Conservation (phyloP, 2,888 invertebrate genomes). For the Monopis laevigella region DNA sequence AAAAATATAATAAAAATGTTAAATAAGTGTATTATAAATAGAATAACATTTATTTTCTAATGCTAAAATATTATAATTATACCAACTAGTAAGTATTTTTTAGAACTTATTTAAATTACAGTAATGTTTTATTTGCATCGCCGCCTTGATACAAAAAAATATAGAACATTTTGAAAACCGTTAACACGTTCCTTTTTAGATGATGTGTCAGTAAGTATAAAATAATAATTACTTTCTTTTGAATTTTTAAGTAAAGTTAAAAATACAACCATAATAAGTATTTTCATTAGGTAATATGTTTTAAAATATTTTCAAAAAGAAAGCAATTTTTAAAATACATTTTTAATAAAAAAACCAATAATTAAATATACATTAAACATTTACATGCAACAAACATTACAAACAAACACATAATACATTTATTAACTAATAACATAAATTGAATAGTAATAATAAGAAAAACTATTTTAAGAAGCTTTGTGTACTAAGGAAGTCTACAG, state of each 20-base stretch:
- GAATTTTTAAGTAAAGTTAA: too few species aligned
- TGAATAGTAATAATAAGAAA: background rate
- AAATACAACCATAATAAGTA: too few species aligned
- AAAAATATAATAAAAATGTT: background rate
- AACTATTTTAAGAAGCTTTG: background rate
- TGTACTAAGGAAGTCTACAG: conserved; percentile 1
- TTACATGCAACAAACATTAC: background rate
- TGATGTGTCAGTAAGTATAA: conserved; percentile 7
- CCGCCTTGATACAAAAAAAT: background rate
- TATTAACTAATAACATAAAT: background rate
- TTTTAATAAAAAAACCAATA: too few species aligned
- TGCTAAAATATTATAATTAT: background rate
- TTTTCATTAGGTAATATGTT: too few species aligned
- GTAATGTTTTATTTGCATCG: background rate
- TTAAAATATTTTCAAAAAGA: too few species aligned
- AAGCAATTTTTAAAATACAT: too few species aligned
- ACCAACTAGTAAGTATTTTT: background rate
- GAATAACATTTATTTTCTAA: background rate
- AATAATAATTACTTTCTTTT: too few species aligned
- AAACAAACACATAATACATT: background rate
- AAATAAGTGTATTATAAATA: background rate
- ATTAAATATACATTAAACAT: conserved; percentile 4
- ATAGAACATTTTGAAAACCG: background rate
- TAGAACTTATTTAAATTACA: background rate
- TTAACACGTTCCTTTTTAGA: background rate